Conservation (phyloP, 2,888 invertebrate species). For the Cynaeus angustus region DNA sequence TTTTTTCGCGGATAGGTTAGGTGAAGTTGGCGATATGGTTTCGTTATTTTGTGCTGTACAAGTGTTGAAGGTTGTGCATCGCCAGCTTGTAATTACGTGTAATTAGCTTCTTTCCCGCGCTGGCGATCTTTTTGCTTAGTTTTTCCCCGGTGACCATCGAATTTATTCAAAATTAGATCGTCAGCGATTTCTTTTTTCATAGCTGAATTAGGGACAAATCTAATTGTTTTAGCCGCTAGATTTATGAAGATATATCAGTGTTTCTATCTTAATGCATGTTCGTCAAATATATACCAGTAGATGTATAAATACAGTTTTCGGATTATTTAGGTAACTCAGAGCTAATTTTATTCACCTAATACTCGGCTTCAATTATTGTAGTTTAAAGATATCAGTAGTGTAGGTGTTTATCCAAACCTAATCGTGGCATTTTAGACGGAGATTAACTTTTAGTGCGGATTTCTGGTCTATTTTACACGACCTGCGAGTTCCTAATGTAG, state of each 20-base stretch:
- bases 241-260: constrained; percentile 60
- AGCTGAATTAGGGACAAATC: constrained; percentile 55
- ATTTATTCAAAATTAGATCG: constrained; percentile 39
- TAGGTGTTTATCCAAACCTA: constrained; percentile 59
- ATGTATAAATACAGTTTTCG: constrained; percentile 53
- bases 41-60: constrained; percentile 63
- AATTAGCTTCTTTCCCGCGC: constrained; percentile 41
- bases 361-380: constrained; percentile 63
- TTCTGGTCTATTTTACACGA: constrained; percentile 41
- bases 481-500: constrained; percentile 58
- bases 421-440: constrained; percentile 66
- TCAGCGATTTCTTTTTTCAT: constrained; percentile 47
- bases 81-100: constrained; percentile 60
- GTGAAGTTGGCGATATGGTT: constrained; percentile 65
- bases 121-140: constrained; percentile 51
- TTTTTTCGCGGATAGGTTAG: constrained; percentile 49
- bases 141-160: constrained; percentile 40
- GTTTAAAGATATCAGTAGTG: constrained; percentile 62
- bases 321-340: constrained; percentile 47
- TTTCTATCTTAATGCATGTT: constrained; percentile 58
- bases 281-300: constrained; percentile 55
- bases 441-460: constrained; percentile 7
- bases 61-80: constrained; percentile 68
- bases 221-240: constrained; percentile 56
- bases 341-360: constrained; percentile 55